A percentile compares a stretch with the other conserved stretches of the same genome.
Evolutionary conservation across 1,140 invertebrate genomes (phyloP).

Genomic region (Vanessa atalanta): DNA sequence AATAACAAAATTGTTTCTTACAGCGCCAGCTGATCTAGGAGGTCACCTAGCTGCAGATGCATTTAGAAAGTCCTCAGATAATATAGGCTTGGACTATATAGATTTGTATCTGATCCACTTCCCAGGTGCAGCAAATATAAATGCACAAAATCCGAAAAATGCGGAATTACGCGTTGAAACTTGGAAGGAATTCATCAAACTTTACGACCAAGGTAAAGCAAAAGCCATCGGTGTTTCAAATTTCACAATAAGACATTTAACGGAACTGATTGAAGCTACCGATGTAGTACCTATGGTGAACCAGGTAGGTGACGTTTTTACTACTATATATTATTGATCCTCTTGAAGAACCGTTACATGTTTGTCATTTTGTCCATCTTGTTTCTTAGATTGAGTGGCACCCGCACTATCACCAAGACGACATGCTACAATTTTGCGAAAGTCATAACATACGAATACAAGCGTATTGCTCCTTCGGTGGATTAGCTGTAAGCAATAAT

Average conservation of each 20-base stretch:
- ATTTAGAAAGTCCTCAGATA: conserved; percentile 84
- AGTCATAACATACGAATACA: conserved; percentile 86
- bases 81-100: conserved; percentile 86
- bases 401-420: conserved; percentile 86
- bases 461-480: conserved; percentile 91
- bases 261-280: conserved; percentile 83
- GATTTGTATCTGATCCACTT: conserved; percentile 94
- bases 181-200: conserved; percentile 86
- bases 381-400: conserved; percentile 88
- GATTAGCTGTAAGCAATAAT: conserved; percentile 77
- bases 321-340: neutral
- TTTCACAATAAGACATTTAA: conserved; percentile 87
- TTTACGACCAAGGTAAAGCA: conserved; percentile 83
- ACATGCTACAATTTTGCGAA: conserved; percentile 84
- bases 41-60: conserved; percentile 80
- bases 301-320: conserved; percentile 82
- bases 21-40: conserved; percentile 87
- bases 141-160: conserved; percentile 82
- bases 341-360: neutral
- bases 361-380: neutral
- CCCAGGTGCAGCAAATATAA: conserved; percentile 84
- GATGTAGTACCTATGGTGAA: conserved; percentile 87
- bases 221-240: conserved; percentile 92
- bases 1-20: conserved; percentile 29
- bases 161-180: conserved; percentile 81